Base-by-base conservation (phyloP, 2,888 invertebrate species). In the Tethea ocularis region DNA sequence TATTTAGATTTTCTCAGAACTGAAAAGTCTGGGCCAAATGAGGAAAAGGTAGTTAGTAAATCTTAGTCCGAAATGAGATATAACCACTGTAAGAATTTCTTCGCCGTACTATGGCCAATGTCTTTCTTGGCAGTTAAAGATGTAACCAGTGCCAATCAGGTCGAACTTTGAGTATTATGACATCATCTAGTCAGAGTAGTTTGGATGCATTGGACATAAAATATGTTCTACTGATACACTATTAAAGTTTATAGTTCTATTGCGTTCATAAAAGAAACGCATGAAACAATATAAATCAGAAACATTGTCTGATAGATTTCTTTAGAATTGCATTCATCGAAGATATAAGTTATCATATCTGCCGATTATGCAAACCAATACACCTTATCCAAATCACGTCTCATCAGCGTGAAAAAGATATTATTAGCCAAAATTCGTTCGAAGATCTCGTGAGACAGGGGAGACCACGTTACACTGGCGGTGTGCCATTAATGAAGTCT, bases 401-500 rank as follows among this genome's bases (percentile, higher is more conserved):
- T n/a, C 57, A 36, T 22, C 26, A 13, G 33, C 38, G 52, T 38
- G 52, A 52, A 57, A 13, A 52, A 57, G 23, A 52, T 38, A 33
- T 13, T 7, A 38, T 57, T 52, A 22, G 57, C 51, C 52, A 61
- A 26, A 57, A 22, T 11, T 67, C 67, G 22, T 60, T 51, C 23
- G 67, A 67, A 67, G 67, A 63, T 56, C 41, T 62, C 57, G 63
- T 67, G 64, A 63, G 61, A 36, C 54, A 4, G 22, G 20, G 22
- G 57, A 61, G 61, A 63, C 63, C 52, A 62, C 60, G 51, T 33
- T 33, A 13, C 33, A 36, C 33, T 54, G 54, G 54, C 54, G 36
- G 22, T 13, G 11, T 36, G 54, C 54, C 54, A 54, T 54, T 22
- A 1, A 13, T 33, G 38, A 61, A 74, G 72, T 71, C 72, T 29